These are phyloP conservation scores for Sapajus apella DNA, from an alignment of 2,113 vertebrate species.

Conservation along the genomic window DNA sequence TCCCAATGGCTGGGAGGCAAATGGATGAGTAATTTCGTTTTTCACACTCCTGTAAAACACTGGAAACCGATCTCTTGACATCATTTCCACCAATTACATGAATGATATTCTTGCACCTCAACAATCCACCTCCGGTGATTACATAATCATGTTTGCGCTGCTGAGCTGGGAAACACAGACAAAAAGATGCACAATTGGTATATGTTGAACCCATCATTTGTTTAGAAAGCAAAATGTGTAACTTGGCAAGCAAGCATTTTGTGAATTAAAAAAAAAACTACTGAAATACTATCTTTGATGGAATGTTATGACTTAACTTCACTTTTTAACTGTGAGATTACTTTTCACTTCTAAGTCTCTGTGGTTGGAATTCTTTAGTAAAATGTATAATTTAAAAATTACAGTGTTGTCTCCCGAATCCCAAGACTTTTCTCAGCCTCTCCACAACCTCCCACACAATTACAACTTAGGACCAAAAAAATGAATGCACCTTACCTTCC, in stretches of 20 bases:
- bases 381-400: slow-evolving; percentile 33
- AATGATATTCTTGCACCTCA: slow-evolving; percentile 91
- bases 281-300: background rate
- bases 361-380: background rate
- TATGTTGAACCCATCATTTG: background rate
- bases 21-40: slow-evolving; percentile 83
- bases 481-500: slow-evolving; percentile 82
- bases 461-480: background rate
- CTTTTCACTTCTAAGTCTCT: slow-evolving; percentile 28
- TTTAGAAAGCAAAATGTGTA: slow-evolving; percentile 19
- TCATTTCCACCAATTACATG: slow-evolving; percentile 84
- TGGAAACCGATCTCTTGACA: slow-evolving; percentile 76
- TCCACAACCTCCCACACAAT: background rate
- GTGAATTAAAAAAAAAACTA: background rate
- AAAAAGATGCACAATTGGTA: slow-evolving; percentile 54
- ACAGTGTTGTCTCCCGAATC: background rate
- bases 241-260: background rate
- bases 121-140: slow-evolving; percentile 86
- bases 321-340: background rate
- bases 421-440: background rate
- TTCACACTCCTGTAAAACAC: slow-evolving; percentile 87
- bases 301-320: background rate
- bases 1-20: slow-evolving; percentile 93
- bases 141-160: slow-evolving; percentile 81
- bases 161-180: slow-evolving; percentile 80